Evolutionary conservation across 2,888 invertebrate genomes (phyloP).

Genomic region (Embidobia sp.): DNA sequence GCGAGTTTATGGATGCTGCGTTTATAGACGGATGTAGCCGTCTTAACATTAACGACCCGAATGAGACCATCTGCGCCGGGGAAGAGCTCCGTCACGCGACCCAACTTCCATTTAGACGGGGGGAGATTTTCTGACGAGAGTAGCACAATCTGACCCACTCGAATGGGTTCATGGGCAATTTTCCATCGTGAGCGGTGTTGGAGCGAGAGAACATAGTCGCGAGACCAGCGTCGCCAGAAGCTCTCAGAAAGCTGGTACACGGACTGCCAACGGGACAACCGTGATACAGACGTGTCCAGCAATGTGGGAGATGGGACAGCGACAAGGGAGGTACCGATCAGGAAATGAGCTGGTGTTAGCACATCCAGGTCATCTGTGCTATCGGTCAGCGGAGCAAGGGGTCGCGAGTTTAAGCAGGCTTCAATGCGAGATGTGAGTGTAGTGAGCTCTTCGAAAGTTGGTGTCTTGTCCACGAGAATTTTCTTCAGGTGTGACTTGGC

Average conservation of each 20-base stretch:
- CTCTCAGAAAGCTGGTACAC: no score
- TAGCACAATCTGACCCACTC: constrained; percentile 5
- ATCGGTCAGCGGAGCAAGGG: background rate
- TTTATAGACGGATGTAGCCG: constrained; percentile 5
- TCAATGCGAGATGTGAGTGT: background rate
- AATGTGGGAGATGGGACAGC: background rate
- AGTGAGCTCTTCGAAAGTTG: background rate
- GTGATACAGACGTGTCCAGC: background rate
- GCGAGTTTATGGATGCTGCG: constrained; percentile 20
- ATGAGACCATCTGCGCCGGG: constrained; percentile 4
- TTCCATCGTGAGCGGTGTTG: constrained; percentile 26
- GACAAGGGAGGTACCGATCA: background rate
- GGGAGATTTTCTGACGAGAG: background rate
- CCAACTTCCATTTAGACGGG: constrained; percentile 25
- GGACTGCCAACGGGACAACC: constrained; percentile 5
- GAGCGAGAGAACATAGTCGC: background rate
- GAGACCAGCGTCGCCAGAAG: background rate
- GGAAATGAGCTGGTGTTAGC: background rate
- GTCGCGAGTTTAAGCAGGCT: background rate
- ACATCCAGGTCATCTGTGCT: background rate
- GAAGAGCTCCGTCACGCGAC: background rate
- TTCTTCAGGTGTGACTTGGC: background rate
- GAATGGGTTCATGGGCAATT: background rate
- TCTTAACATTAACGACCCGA: constrained; percentile 10
- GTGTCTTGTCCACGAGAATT: background rate